phyloP scores from a whole-genome alignment of 2,797 vertebrate species.

The Arrhamphus sclerolepis region DNA sequence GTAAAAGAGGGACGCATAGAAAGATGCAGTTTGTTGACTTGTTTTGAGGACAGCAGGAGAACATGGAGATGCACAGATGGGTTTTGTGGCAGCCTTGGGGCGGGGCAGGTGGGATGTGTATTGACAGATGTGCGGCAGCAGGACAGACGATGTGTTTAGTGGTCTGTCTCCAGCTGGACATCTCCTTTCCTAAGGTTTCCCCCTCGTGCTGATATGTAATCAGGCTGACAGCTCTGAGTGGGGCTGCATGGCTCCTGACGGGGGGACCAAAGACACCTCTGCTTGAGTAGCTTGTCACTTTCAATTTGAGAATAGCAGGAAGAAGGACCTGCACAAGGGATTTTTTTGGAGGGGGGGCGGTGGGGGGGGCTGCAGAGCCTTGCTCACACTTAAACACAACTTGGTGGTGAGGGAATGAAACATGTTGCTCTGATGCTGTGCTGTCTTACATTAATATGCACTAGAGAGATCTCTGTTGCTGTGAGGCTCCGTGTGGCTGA shows the following conservation, averaged over 20 bases:
- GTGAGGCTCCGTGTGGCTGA: constrained; percentile 50
- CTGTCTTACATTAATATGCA: constrained; percentile 70
- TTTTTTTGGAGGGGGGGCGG: not conserved
- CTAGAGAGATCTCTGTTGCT: constrained; percentile 40
- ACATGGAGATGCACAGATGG: constrained; percentile 47
- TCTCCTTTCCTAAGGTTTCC: constrained; percentile 60
- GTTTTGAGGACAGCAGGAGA: constrained; percentile 16
- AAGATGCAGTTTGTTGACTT: constrained; percentile 24
- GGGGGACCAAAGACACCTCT: constrained; percentile 66
- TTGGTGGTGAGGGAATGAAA: constrained; percentile 49
- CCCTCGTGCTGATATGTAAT: constrained; percentile 75
- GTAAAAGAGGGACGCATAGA: not conserved
- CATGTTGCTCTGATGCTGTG: constrained; percentile 48
- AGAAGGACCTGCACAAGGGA: constrained; percentile 63
- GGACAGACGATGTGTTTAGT: constrained; percentile 68
- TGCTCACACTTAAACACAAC: constrained; percentile 59
- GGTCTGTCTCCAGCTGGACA: constrained; percentile 72
- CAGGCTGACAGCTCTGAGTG: constrained; percentile 72
- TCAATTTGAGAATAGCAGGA: constrained; percentile 71
- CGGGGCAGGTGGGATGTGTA: constrained; percentile 55
- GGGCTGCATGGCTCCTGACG: constrained; percentile 71
- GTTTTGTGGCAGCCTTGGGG: constrained; percentile 46
- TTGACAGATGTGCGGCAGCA: constrained; percentile 69
- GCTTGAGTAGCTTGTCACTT: constrained; percentile 82
- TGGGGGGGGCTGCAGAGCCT: too few species aligned